phyloP scores from a whole-genome alignment of 92 coral and sea anemone species.

The Pocillopora meandrina region DNA sequence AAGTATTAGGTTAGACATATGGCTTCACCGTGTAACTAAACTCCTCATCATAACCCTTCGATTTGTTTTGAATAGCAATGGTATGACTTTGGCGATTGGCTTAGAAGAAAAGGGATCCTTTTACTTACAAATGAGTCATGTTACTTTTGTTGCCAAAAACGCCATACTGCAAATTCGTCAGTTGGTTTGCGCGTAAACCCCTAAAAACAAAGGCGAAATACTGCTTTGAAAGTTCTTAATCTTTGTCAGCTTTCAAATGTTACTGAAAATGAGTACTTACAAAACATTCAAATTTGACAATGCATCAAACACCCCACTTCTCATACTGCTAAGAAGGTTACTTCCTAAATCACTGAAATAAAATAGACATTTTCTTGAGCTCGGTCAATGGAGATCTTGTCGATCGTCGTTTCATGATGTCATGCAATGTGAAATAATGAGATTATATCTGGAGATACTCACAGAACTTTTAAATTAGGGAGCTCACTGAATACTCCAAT shows the following conservation, averaged over 20 bases:
- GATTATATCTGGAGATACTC: not conserved
- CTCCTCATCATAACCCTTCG: too few species aligned
- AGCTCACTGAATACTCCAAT: not conserved
- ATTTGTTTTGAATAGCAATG: too few species aligned
- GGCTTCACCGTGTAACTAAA: too few species aligned
- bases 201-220: not conserved
- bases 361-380: not conserved
- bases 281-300: constrained; percentile 2
- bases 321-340: constrained; percentile 10
- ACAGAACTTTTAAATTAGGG: constrained; percentile 11
- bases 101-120: not conserved
- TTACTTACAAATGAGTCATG: constrained; percentile 19
- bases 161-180: constrained; percentile 11
- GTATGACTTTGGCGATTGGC: too few species aligned
- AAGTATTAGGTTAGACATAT: too few species aligned
- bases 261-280: not conserved
- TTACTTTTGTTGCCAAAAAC: constrained; percentile 5
- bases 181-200: constrained; percentile 16
- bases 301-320: not conserved
- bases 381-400: too few species aligned
- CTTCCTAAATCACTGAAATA: constrained; percentile 18
- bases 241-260: not conserved
- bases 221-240: not conserved
- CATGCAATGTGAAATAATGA: too few species aligned
- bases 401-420: too few species aligned